These are phyloP conservation scores for Hydraecia micacea DNA, from an alignment of 2,888 invertebrate genomes.

Conservation along the genomic window DNA sequence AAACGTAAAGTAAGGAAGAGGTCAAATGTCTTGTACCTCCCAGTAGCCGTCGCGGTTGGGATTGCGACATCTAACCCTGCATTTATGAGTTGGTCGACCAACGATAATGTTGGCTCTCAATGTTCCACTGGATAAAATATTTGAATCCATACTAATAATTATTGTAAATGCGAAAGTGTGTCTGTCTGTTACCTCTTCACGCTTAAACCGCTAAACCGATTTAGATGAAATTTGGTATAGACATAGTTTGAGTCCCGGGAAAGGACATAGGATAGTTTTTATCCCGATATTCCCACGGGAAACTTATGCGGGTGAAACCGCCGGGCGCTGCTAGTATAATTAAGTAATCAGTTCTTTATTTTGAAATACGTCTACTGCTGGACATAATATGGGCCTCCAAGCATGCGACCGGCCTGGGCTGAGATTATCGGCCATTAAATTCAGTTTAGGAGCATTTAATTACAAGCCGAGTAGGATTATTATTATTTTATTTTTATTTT, in stretches of 20 bases:
- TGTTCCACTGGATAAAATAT: neutral
- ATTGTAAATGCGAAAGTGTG: no score
- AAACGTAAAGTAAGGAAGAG: constrained; percentile 40
- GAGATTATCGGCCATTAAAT: neutral
- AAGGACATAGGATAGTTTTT: no score
- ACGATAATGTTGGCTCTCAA: constrained; percentile 9
- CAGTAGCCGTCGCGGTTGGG: constrained; percentile 29
- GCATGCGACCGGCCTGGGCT: neutral
- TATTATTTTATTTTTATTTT: neutral
- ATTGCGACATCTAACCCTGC: constrained; percentile 25
- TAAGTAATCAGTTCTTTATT: no score
- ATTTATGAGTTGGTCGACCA: neutral
- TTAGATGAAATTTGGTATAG: no score
- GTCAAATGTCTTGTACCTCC: constrained; percentile 45
- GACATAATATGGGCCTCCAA: neutral
- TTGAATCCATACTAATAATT: neutral
- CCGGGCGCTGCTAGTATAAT: no score
- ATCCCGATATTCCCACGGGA: no score
- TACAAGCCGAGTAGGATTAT: neutral
- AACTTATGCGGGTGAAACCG: no score
- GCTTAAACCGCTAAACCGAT: no score
- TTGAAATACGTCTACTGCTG: neutral
- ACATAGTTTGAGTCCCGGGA: no score
- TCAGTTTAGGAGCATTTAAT: neutral
- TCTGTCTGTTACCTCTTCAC: no score